phyloP scores from a whole-genome alignment of 2,888 invertebrate genomes.

The Stenodera caucasica region DNA sequence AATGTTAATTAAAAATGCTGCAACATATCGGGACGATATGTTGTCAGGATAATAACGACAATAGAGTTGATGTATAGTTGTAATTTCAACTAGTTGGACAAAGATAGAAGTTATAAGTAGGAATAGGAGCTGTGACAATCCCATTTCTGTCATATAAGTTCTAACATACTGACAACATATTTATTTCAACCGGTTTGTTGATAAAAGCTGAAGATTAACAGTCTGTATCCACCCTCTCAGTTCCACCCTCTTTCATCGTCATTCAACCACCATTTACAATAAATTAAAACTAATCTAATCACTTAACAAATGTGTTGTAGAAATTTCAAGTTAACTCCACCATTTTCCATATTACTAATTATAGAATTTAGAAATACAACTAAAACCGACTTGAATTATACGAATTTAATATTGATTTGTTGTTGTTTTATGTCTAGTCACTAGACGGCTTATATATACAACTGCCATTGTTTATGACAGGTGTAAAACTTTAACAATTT shows the following conservation, averaged over 20 bases:
- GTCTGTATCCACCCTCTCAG: constrained; percentile 7
- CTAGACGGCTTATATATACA: constrained; percentile 25
- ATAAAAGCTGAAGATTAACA: background rate
- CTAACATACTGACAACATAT: background rate
- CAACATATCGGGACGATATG: background rate
- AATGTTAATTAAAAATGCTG: background rate
- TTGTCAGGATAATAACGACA: background rate
- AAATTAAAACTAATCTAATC: constrained; percentile 22
- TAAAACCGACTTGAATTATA: too few species aligned
- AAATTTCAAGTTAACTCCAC: constrained; percentile 14
- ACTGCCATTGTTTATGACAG: constrained; percentile 27
- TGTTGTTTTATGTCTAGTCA: constrained; percentile 20
- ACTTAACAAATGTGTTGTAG: constrained; percentile 10
- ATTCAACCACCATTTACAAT: constrained; percentile 2
- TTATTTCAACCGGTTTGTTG: constrained; percentile 5
- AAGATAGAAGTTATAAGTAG: background rate
- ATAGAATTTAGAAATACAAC: too few species aligned
- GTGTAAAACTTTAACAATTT: constrained; percentile 29
- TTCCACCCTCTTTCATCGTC: background rate
- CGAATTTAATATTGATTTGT: constrained; percentile 32
- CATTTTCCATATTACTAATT: too few species aligned
- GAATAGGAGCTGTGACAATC: background rate
- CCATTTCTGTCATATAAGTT: constrained; percentile 3
- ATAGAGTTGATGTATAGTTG: background rate
- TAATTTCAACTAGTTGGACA: background rate